Conservation (phyloP, 2,113 vertebrate species). For the Nettapus auritus region DNA sequence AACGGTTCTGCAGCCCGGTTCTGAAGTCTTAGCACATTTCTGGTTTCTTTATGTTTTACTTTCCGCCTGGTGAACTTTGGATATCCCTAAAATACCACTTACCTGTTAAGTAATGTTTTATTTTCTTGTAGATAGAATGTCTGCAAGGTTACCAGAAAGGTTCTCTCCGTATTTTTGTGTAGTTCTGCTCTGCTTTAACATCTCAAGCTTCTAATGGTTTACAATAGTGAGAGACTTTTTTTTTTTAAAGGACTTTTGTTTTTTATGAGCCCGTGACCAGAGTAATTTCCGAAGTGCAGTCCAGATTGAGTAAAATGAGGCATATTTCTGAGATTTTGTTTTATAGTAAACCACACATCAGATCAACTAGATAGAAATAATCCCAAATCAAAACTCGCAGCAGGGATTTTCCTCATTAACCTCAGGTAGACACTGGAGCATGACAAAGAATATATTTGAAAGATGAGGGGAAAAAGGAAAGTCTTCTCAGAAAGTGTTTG, state of each 20-base stretch:
- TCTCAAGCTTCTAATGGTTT: not conserved
- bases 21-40: not conserved
- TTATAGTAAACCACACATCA: not conserved
- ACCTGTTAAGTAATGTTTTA: not conserved
- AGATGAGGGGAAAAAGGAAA: not conserved
- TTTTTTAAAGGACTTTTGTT: not conserved
- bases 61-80: accelerated
- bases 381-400: constrained; percentile 30
- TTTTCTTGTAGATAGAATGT: not conserved
- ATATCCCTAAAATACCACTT: not conserved
- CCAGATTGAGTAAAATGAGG: constrained; percentile 8
- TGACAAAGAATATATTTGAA: not conserved
- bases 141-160: not conserved
- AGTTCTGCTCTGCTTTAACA: not conserved
- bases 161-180: not conserved
- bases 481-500: not conserved
- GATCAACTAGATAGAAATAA: constrained; percentile 37
- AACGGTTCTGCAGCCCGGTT: not conserved
- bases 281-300: constrained; percentile 30
- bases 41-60: not conserved
- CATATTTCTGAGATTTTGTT: not conserved
- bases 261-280: constrained; percentile 24
- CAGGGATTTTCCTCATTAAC: not conserved
- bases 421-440: not conserved
- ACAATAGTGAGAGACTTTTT: constrained; percentile 22